A percentile compares a stretch with the other conserved stretches of the same genome.
phyloP scores from a whole-genome alignment of 2,797 vertebrate genomes.

The Galaxias olidus region DNA sequence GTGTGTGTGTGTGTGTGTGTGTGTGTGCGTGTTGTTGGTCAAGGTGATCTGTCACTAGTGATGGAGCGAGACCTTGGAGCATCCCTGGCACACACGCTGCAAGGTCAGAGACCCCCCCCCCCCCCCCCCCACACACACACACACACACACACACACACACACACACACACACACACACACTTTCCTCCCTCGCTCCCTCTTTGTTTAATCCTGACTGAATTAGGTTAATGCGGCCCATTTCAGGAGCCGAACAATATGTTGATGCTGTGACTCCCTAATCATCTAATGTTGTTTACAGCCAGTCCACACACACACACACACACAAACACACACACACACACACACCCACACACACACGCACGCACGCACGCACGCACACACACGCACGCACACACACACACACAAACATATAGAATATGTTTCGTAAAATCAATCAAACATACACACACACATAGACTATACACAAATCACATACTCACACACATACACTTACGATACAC shows the following conservation, averaged over 20 bases:
- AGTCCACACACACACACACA: constrained; percentile 1
- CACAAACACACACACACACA: constrained; percentile 15
- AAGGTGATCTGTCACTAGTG: no score
- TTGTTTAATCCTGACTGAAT: constrained; percentile 36
- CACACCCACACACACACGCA: background rate
- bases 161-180: background rate
- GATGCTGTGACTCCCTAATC: constrained; percentile 2
- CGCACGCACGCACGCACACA: background rate
- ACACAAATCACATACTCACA: background rate
- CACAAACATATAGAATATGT: background rate
- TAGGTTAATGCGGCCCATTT: constrained; percentile 38
- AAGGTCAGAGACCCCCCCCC: background rate
- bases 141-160: constrained; percentile 1
- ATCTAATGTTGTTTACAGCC: constrained; percentile 17
- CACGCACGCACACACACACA: constrained; percentile 2
- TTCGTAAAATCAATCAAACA: no score
- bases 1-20: no score
- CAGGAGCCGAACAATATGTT: constrained; percentile 36
- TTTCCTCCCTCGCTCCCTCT: constrained; percentile 7
- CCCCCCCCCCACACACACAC: background rate
- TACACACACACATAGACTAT: background rate
- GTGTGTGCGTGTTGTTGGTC: no score
- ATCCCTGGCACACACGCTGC: no score
- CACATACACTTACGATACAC: background rate
- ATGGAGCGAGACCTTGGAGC: no score